phyloP scores from a whole-genome alignment of 2,797 vertebrate species.

The Melopsittacus undulatus region DNA sequence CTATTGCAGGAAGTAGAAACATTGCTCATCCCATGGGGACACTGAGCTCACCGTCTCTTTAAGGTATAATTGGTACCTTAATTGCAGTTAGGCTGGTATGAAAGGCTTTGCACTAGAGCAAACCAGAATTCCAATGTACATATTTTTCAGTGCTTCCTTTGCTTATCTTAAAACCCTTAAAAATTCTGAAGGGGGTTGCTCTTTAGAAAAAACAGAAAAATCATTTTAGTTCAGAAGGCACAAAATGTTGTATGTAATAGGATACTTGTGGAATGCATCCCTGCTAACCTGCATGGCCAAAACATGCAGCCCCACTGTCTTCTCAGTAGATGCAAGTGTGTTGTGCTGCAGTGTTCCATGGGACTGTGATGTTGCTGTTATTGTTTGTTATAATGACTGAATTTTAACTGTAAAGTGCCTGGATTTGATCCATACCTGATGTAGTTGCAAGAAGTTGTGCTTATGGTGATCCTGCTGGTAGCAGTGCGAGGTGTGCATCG shows the following conservation, averaged over 20 bases:
- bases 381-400: background rate
- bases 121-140: background rate
- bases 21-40: background rate
- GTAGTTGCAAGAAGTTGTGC: background rate
- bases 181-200: background rate
- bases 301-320: background rate
- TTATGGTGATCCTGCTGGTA: background rate
- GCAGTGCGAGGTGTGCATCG: background rate
- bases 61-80: background rate
- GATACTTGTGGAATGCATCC: background rate
- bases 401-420: background rate
- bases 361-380: background rate
- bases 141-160: background rate
- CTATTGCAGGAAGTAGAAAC: background rate
- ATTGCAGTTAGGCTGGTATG: background rate
- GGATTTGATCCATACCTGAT: background rate
- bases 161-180: background rate
- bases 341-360: background rate
- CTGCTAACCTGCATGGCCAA: background rate
- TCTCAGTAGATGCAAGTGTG: background rate
- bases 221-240: background rate
- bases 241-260: background rate
- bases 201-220: background rate
- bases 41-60: background rate
- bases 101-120: background rate